A percentile compares a stretch with the other conserved stretches of the same genome.
These are phyloP conservation scores for Ailuropoda melanoleuca DNA, from an alignment of 2,113 vertebrate genomes.

Conservation along the genomic window DNA sequence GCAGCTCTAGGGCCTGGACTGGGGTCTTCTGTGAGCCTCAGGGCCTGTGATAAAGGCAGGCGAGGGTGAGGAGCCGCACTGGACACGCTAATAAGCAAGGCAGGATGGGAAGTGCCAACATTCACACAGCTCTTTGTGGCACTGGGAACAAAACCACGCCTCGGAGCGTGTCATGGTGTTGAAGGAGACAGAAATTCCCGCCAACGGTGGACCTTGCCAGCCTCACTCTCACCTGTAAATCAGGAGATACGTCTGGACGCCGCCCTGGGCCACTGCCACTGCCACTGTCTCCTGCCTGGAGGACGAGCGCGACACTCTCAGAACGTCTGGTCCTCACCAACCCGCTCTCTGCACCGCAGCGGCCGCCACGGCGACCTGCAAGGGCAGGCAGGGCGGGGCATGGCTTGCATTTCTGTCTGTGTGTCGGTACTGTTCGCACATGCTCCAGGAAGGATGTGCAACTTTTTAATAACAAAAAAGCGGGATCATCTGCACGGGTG, in stretches of 20 bases:
- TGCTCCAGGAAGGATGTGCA: neutral
- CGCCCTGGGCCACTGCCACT: neutral
- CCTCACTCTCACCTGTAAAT: neutral
- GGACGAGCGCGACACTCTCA: neutral
- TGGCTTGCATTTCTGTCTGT: neutral
- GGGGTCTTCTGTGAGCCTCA: neutral
- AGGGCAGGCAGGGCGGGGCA: neutral
- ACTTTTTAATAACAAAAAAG: neutral
- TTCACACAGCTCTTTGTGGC: neutral
- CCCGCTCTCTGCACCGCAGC: neutral
- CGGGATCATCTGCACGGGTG: neutral
- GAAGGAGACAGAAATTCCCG: neutral
- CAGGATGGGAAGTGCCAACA: fast-evolving
- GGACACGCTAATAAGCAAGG: neutral
- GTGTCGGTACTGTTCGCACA: neutral
- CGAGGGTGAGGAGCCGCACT: fast-evolving
- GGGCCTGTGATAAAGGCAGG: neutral
- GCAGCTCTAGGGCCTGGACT: neutral
- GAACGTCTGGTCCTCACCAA: neutral
- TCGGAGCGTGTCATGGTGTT: fast-evolving
- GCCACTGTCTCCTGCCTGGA: neutral
- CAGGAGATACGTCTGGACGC: neutral
- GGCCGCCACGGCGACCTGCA: neutral
- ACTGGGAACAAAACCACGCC: neutral
- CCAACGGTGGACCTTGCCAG: neutral